Percentiles rank a stretch among this genome's conserved stretches.
Conservation (phyloP, 1,140 invertebrate genomes). For the Cyclina sinensis region DNA sequence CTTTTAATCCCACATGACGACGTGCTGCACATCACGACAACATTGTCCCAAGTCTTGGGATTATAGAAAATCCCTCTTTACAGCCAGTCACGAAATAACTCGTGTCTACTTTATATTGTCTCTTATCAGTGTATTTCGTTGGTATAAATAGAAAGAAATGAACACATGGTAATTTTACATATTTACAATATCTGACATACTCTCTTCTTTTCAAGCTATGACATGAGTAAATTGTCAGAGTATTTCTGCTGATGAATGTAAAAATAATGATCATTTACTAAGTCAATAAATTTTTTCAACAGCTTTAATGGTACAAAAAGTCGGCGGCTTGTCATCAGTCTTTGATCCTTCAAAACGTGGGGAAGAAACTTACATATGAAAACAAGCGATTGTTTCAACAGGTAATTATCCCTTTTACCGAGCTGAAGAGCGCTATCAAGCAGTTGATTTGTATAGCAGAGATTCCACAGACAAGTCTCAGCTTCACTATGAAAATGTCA, state of each 20-base stretch:
- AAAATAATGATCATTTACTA: constrained; percentile 53
- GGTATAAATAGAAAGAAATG: too few species aligned
- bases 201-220: background rate
- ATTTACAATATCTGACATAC: background rate
- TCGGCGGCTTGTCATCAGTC: background rate
- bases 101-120: too few species aligned
- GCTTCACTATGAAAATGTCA: constrained; percentile 43
- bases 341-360: constrained; percentile 48
- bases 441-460: constrained; percentile 37
- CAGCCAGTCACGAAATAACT: too few species aligned
- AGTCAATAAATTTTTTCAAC: constrained; percentile 40
- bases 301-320: constrained; percentile 17
- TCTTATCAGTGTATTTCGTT: too few species aligned
- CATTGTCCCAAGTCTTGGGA: too few species aligned
- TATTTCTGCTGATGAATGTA: constrained; percentile 25
- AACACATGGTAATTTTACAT: too few species aligned
- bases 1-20: too few species aligned
- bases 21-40: too few species aligned
- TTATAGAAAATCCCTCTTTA: too few species aligned
- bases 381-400: constrained; percentile 40
- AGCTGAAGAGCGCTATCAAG: background rate
- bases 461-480: background rate
- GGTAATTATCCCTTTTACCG: constrained; percentile 52
- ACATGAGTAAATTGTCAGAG: constrained; percentile 27
- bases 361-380: constrained; percentile 42